Base-by-base conservation (phyloP, 2,888 invertebrate species). In the Nymphalis polychloros region DNA sequence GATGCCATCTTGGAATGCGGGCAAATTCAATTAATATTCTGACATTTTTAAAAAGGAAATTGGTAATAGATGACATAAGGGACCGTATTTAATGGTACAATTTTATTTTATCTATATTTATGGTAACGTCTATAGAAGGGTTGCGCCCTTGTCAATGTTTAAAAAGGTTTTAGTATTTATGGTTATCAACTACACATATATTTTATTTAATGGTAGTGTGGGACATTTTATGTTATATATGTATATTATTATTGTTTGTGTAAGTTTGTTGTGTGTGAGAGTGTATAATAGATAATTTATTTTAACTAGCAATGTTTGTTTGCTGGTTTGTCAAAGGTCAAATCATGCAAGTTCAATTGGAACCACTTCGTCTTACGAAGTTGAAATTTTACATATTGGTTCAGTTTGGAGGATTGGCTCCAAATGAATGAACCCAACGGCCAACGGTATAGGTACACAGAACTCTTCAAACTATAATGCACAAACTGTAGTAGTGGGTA, bases 1-100 rank as follows among this genome's bases (percentile, higher is more conserved):
- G 55, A 67, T 57, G 61, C 50, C 5, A 64, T 61, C 19, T 57
- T 35, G 27, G 55, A 64, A 69, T 69, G 62, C 59, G 61, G 64
- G 57, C 46, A 46, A 50, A 68, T 27, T 17, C 19, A 52, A 68
- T 23, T 63, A 41, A 48, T 46, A 53, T 61, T 46, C 48, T 62
- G 53, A 59, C 46, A 64, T 57, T 63, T 60, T 63, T 63, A 63
- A 63, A 53, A 59, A 68, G 68, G 68, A 68, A 57, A 17, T 59
- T 46, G 19, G 46, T 67, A 63, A 52, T 68, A 53, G 53, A 50
- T 49, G 55, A 13, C 41, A 3, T 3, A 41, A 41, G 41, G 41
- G 13, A 2, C 13, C 4, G 41, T 41, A 41, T 41, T 41, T 41
- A 31, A 64, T 62, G 55, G 59, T 62, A 64, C 52, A 49, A 17